Percentiles rank a stretch among this genome's conserved stretches.
Evolutionary conservation across 2,888 invertebrate genomes (phyloP).

Genomic region (Dasypogon diadema): DNA sequence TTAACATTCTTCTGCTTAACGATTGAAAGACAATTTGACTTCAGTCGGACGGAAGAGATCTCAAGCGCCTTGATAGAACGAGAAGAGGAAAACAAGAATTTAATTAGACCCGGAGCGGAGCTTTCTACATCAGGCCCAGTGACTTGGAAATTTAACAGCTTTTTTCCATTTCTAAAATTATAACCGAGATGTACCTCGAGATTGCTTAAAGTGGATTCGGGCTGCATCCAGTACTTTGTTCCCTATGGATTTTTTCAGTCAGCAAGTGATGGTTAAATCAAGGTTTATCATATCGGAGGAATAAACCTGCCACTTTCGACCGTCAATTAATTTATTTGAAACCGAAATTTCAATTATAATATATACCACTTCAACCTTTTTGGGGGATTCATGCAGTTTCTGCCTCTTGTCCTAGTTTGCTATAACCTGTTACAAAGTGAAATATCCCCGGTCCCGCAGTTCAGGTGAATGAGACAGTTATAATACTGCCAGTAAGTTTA

Average conservation of each 20-base stretch:
- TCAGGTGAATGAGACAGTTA: slow-evolving; percentile 27
- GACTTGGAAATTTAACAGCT: slow-evolving; percentile 15
- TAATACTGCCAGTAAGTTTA: slow-evolving; percentile 39
- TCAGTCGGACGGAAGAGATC: slow-evolving; percentile 9
- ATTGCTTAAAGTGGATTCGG: too few relatives aligned
- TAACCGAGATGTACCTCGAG: too few relatives aligned
- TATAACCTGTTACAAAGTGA: neutral
- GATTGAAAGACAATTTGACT: neutral
- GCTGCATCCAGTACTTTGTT: too few relatives aligned
- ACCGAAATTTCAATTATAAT: slow-evolving; percentile 34
- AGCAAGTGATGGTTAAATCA: too few relatives aligned
- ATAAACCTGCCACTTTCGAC: neutral
- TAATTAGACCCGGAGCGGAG: slow-evolving; percentile 15
- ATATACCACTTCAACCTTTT: slow-evolving; percentile 17
- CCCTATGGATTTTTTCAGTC: too few relatives aligned
- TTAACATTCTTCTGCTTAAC: neutral
- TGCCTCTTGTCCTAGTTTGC: neutral
- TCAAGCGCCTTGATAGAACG: slow-evolving; percentile 16
- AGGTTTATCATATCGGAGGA: too few relatives aligned
- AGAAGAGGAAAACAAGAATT: slow-evolving; percentile 21
- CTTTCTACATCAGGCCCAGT: neutral
- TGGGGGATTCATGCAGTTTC: neutral
- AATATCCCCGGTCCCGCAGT: neutral
- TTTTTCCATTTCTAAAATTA: slow-evolving; percentile 11
- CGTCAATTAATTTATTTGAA: slow-evolving; percentile 21